These are phyloP conservation scores for Gila orcuttii DNA, from an alignment of 2,113 vertebrate species.

Conservation along the genomic window DNA sequence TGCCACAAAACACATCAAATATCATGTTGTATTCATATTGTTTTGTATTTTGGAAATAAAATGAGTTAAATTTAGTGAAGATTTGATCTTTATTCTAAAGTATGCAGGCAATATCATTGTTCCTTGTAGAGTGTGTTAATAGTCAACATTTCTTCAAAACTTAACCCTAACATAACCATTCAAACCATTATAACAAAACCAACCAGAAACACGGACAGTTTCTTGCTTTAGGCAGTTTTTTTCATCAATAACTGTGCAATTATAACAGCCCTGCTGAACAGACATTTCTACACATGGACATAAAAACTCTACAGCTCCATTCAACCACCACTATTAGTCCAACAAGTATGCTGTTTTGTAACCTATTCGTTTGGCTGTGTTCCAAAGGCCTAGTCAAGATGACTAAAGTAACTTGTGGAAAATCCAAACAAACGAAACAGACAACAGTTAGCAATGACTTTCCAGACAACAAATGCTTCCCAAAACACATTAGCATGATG, in stretches of 20 bases:
- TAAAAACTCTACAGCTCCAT: not conserved
- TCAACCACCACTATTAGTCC: not conserved
- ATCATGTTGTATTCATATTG: too few relatives aligned
- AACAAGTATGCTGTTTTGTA: not conserved
- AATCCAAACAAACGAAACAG: slow-evolving; percentile 50
- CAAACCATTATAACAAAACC: not conserved
- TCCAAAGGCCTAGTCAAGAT: not conserved
- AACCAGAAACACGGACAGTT: not conserved
- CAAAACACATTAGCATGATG: slow-evolving; percentile 6
- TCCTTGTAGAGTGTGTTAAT: not conserved
- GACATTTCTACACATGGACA: not conserved
- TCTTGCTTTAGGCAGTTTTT: not conserved
- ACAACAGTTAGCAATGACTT: slow-evolving; percentile 44
- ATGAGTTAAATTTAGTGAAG: not conserved
- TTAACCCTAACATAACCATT: not conserved
- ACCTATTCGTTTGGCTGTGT: not conserved
- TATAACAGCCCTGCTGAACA: not conserved
- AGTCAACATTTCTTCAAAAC: not conserved
- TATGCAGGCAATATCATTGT: not conserved
- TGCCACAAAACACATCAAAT: not conserved
- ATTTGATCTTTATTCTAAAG: not conserved
- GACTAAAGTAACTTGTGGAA: not conserved
- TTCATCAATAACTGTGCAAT: not conserved
- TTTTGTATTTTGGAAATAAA: not conserved
- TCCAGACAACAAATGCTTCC: slow-evolving; percentile 36